Evolutionary conservation across 1,140 invertebrate genomes (phyloP).

Genomic region (Drosophila mayri): DNA sequence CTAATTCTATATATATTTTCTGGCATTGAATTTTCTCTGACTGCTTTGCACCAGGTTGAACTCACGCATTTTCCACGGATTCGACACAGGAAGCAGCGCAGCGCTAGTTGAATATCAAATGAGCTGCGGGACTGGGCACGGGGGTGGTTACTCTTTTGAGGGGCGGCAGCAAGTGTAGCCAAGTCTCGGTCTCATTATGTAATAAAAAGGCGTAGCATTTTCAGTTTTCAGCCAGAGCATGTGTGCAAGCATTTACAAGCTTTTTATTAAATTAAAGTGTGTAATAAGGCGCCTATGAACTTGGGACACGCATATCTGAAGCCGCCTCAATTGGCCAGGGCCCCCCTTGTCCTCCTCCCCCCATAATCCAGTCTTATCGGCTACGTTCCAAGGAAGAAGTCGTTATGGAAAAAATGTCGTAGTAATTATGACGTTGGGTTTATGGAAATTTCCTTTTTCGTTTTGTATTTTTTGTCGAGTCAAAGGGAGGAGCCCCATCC

Average conservation of each 20-base stretch:
- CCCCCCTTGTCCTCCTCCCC: neutral
- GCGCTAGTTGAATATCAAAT: conserved; percentile 73
- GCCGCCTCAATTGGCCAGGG: conserved; percentile 23
- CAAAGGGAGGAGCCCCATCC: conserved; percentile 23
- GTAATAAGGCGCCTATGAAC: conserved; percentile 77
- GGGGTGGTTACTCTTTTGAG: neutral
- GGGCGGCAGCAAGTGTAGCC: conserved; percentile 43
- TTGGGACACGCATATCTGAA: conserved; percentile 59
- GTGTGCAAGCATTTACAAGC: conserved; percentile 78
- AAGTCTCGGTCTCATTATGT: conserved; percentile 67
- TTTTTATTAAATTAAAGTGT: conserved; percentile 83
- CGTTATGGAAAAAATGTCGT: conserved; percentile 65
- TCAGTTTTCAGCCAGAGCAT: conserved; percentile 43
- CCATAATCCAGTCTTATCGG: conserved; percentile 29
- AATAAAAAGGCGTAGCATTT: conserved; percentile 77
- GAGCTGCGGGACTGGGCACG: conserved; percentile 32
- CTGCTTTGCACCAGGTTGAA: conserved; percentile 15
- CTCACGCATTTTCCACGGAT: conserved; percentile 65
- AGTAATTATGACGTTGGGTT: conserved; percentile 77
- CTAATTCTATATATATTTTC: neutral
- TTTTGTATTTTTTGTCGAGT: conserved; percentile 37
- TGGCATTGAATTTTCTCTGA: neutral
- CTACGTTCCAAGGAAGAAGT: conserved; percentile 34
- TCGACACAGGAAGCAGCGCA: conserved; percentile 64
- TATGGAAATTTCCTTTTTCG: conserved; percentile 61